Conservation (phyloP, 2,797 vertebrate species). For the Sus cebifrons region DNA sequence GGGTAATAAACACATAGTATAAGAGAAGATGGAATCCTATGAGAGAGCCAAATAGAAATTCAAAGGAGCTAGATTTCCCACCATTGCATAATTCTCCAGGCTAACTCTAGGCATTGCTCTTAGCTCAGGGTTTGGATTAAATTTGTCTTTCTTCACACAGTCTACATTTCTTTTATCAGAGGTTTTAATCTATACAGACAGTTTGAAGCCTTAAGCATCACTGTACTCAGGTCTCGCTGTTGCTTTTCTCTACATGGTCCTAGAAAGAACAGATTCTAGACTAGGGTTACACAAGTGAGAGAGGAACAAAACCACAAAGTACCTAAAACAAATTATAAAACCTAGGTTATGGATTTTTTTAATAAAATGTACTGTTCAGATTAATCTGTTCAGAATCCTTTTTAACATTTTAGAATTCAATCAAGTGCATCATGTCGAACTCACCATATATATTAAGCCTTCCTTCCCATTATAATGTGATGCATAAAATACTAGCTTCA, state of each 20-base stretch:
- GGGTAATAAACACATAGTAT: background rate
- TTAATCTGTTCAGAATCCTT: background rate
- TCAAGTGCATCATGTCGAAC: background rate
- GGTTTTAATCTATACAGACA: background rate
- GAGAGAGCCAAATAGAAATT: background rate
- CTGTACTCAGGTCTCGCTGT: background rate
- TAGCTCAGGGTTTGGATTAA: background rate
- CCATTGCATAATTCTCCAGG: background rate
- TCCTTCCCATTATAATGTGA: background rate
- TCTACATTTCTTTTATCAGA: constrained; percentile 13
- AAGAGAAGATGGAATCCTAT: background rate
- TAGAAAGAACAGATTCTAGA: background rate
- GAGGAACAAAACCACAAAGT: background rate
- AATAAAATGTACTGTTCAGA: background rate
- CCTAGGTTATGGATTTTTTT: background rate
- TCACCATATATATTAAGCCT: background rate
- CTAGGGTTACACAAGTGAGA: background rate
- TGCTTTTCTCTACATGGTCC: background rate
- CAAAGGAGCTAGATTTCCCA: background rate
- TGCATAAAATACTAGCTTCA: background rate
- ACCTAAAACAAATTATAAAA: constrained; percentile 5
- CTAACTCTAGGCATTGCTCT: background rate
- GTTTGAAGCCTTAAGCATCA: background rate
- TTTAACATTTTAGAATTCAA: constrained; percentile 41
- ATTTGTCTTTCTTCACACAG: background rate